phyloP scores from a whole-genome alignment of 2,888 invertebrate species.

The Drosophila anomelani region DNA sequence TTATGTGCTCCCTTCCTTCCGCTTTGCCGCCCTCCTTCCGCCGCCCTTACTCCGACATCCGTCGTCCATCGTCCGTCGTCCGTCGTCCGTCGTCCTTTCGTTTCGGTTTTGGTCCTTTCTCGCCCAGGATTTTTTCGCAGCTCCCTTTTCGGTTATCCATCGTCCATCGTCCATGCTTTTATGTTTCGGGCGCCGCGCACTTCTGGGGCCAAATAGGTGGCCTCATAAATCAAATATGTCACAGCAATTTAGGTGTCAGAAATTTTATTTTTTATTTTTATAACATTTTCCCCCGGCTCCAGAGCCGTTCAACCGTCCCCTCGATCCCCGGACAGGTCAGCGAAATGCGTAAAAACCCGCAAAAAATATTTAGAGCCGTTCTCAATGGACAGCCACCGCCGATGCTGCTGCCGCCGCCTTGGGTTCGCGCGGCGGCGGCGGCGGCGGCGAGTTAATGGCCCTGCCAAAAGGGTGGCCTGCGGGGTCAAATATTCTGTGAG shows the following conservation, averaged over 20 bases:
- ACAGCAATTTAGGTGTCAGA: conserved; percentile 81
- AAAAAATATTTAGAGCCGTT: conserved; percentile 59
- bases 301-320: conserved; percentile 1
- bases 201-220: conserved; percentile 80
- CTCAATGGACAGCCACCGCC: conserved; percentile 37
- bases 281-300: conserved; percentile 63
- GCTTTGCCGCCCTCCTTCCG: conserved; percentile 34
- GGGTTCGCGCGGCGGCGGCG: conserved; percentile 13
- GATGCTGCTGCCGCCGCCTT: conserved; percentile 2
- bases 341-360: conserved; percentile 73
- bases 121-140: conserved; percentile 46
- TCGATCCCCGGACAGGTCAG: conserved; percentile 43
- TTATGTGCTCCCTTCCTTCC: conserved; percentile 67
- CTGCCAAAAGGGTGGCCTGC: conserved; percentile 25
- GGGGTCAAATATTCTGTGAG: conserved; percentile 60
- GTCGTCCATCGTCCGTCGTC: conserved; percentile 29
- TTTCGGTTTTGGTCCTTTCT: conserved; percentile 32
- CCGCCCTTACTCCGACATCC: conserved; percentile 1
- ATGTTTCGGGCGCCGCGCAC: conserved; percentile 58
- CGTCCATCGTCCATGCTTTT: conserved; percentile 51
- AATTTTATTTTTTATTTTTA: conserved; percentile 80
- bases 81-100: conserved; percentile 18
- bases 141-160: conserved; percentile 46
- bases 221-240: conserved; percentile 81
- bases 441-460: conserved; percentile 50